Percentiles rank a stretch among this genome's conserved stretches.
These are phyloP conservation scores for Cygnus buccinator DNA, from an alignment of 2,113 vertebrate species.

Conservation along the genomic window DNA sequence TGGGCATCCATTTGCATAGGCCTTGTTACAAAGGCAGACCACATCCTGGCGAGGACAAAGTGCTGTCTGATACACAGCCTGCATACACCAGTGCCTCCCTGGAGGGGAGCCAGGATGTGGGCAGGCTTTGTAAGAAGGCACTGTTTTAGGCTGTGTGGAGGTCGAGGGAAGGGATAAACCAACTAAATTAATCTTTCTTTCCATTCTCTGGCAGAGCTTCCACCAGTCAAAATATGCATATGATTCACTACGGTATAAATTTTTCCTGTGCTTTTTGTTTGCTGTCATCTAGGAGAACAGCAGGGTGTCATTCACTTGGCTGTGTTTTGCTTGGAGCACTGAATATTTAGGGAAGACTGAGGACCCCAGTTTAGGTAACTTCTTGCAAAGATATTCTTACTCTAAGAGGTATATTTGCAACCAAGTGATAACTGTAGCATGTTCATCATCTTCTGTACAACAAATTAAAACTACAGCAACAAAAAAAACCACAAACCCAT, in stretches of 20 bases:
- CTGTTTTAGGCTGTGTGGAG: constrained; percentile 66
- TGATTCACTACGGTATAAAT: constrained; percentile 56
- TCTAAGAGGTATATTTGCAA: background rate
- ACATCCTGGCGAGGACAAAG: constrained; percentile 76
- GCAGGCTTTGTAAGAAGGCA: constrained; percentile 67
- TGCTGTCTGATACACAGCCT: constrained; percentile 68
- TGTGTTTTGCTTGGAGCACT: background rate
- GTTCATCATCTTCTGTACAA: background rate
- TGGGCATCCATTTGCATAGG: constrained; percentile 54
- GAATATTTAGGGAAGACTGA: background rate
- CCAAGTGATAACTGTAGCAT: background rate
- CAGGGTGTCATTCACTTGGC: background rate
- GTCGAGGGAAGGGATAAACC: constrained; percentile 68
- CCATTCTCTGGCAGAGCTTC: constrained; percentile 62
- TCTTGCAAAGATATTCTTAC: background rate
- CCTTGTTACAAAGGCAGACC: constrained; percentile 61
- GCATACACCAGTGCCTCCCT: constrained; percentile 61
- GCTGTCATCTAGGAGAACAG: constrained; percentile 40
- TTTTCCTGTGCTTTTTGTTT: constrained; percentile 58
- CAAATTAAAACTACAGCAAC: background rate
- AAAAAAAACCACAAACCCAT: background rate
- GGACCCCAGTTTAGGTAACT: background rate
- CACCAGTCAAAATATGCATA: constrained; percentile 60
- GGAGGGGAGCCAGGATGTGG: constrained; percentile 65
- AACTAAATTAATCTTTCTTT: constrained; percentile 70